Conservation (phyloP, 2,113 vertebrate genomes). For the Coptodon rendalli region DNA sequence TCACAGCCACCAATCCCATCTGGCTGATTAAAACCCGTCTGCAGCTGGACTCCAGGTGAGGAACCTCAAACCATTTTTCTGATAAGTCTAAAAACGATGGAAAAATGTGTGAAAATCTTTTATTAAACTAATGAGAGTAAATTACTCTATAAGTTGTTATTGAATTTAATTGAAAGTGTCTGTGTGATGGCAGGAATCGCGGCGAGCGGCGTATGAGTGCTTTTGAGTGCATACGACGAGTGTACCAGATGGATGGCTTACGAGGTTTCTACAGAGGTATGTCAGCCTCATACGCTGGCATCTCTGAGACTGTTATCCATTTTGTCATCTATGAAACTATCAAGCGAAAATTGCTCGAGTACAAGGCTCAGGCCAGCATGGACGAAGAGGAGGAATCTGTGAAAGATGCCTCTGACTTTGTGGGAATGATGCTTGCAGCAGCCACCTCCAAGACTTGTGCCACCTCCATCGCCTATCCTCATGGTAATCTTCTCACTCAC, state of each 20-base stretch:
- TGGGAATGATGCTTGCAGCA: conserved; percentile 96
- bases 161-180: background rate
- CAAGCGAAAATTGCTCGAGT: conserved; percentile 86
- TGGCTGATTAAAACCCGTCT: conserved; percentile 98
- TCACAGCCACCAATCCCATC: conserved; percentile 97
- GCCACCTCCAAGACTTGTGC: conserved; percentile 98
- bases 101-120: background rate
- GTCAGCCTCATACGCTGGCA: conserved; percentile 97
- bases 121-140: background rate
- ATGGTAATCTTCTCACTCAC: conserved; percentile 73
- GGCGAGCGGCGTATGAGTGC: conserved; percentile 90
- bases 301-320: conserved; percentile 98
- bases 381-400: conserved; percentile 82
- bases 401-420: conserved; percentile 92
- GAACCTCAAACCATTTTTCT: background rate
- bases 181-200: conserved; percentile 74
- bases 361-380: conserved; percentile 78
- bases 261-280: conserved; percentile 96
- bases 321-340: conserved; percentile 99
- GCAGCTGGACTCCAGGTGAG: conserved; percentile 95
- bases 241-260: conserved; percentile 89
- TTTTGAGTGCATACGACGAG: conserved; percentile 86
- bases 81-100: background rate
- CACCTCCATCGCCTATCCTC: conserved; percentile 93
- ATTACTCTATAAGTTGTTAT: background rate